Evolutionary conservation across 2,113 vertebrate genomes (phyloP).

Genomic region (Scalopus aquaticus): DNA sequence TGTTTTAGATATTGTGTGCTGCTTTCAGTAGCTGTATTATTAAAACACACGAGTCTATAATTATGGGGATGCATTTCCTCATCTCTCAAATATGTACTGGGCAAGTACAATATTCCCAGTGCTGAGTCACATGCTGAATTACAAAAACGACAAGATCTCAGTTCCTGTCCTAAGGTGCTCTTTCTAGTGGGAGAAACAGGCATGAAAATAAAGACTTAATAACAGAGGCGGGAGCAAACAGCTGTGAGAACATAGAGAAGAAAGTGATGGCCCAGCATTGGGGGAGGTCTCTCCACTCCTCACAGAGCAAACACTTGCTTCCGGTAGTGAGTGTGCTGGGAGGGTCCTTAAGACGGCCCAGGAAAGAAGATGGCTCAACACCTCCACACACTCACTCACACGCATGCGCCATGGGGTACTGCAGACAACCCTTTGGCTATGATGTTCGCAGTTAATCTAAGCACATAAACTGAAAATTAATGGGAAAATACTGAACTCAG

Average conservation of each 20-base stretch:
- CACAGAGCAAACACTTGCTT: not conserved
- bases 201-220: not conserved
- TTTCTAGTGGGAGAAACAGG: not conserved
- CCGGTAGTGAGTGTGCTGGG: not conserved
- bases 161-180: conserved; percentile 16
- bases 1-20: conserved; percentile 21
- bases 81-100: conserved; percentile 61
- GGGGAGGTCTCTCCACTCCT: not conserved
- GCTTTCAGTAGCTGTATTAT: conserved; percentile 59
- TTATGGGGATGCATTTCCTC: conserved; percentile 28
- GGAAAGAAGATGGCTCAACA: not conserved
- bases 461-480: not conserved
- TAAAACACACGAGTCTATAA: conserved; percentile 63
- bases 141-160: not conserved
- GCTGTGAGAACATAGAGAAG: not conserved
- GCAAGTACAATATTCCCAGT: not conserved
- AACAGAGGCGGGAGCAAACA: not conserved
- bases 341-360: not conserved
- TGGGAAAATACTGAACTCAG: not conserved
- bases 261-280: not conserved
- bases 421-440: not conserved
- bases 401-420: too few species aligned
- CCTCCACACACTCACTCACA: not conserved
- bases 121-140: conserved; percentile 7
- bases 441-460: not conserved